phyloP scores from a whole-genome alignment of 2,888 invertebrate genomes.

The Mythimna impura region DNA sequence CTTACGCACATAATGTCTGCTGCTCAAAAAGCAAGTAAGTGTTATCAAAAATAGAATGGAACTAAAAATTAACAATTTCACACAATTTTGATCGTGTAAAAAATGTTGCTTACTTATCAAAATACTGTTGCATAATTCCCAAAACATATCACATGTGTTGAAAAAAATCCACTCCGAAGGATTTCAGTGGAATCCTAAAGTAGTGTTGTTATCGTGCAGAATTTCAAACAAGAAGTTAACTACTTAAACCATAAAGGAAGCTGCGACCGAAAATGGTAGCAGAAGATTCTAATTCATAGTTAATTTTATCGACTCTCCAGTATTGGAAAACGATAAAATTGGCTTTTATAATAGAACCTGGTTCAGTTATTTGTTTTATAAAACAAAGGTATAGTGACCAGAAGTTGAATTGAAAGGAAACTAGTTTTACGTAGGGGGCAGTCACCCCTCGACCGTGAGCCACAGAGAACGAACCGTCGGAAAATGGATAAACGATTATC shows the following conservation, averaged over 20 bases:
- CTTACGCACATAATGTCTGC: too few species aligned
- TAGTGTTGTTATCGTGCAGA: not conserved
- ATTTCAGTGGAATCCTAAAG: not conserved
- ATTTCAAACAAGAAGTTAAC: slow-evolving; percentile 3
- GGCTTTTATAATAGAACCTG: slow-evolving; percentile 13
- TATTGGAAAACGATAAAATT: slow-evolving; percentile 22
- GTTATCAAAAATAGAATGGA: not conserved
- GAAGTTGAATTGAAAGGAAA: slow-evolving; percentile 37
- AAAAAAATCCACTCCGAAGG: not conserved
- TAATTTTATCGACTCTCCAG: not conserved
- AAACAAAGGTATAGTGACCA: slow-evolving; percentile 14
- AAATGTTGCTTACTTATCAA: too few species aligned
- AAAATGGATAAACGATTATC: slow-evolving; percentile 20
- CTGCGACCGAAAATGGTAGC: slow-evolving; percentile 6
- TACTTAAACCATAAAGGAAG: not conserved
- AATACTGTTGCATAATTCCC: too few species aligned
- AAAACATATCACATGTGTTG: too few species aligned
- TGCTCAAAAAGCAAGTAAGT: too few species aligned
- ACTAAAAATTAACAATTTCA: not conserved
- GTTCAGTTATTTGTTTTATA: slow-evolving; percentile 14
- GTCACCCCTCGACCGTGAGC: slow-evolving; percentile 31
- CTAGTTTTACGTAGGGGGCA: slow-evolving; percentile 30
- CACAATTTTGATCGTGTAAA: too few species aligned
- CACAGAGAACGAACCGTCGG: slow-evolving; percentile 8
- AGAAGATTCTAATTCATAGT: not conserved